These are phyloP conservation scores for Hoplias malabaricus DNA, from an alignment of 2,113 vertebrate species.

Conservation along the genomic window DNA sequence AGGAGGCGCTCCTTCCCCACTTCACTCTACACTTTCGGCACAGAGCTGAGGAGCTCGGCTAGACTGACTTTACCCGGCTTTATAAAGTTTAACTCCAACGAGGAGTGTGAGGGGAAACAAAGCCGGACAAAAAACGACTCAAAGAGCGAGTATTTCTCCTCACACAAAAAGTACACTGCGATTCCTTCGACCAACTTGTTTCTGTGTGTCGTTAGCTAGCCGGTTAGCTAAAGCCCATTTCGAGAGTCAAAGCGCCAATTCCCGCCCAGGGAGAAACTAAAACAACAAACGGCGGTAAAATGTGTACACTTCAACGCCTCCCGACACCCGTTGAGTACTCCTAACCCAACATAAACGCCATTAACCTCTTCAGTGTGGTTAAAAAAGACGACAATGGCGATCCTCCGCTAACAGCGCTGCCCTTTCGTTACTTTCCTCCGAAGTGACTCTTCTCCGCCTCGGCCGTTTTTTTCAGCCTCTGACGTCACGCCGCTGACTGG, in stretches of 20 bases:
- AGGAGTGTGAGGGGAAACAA: constrained; percentile 38
- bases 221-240: constrained; percentile 54
- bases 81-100: constrained; percentile 15
- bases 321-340: too few relatives aligned
- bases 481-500: constrained; percentile 43
- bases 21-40: not conserved
- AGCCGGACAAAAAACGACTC: not conserved
- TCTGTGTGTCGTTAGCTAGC: constrained; percentile 41
- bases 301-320: not conserved
- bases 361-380: constrained; percentile 10
- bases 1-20: constrained; percentile 32
- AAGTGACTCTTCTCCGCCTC: constrained; percentile 40
- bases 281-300: not conserved
- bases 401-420: constrained; percentile 6
- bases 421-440: constrained; percentile 43
- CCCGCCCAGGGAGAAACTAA: not conserved
- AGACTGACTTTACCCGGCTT: constrained; percentile 10
- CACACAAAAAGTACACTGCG: not conserved
- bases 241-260: constrained; percentile 32
- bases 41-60: not conserved
- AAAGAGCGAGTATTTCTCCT: not conserved
- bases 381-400: constrained; percentile 27
- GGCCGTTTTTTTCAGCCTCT: constrained; percentile 10
- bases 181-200: constrained; percentile 1
- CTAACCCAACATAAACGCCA: not conserved